Evolutionary conservation across 2,888 invertebrate genomes (phyloP), one percentile per base, ranked within the genome.

Genomic region (Scaptomyza cyrtandrae): DNA sequence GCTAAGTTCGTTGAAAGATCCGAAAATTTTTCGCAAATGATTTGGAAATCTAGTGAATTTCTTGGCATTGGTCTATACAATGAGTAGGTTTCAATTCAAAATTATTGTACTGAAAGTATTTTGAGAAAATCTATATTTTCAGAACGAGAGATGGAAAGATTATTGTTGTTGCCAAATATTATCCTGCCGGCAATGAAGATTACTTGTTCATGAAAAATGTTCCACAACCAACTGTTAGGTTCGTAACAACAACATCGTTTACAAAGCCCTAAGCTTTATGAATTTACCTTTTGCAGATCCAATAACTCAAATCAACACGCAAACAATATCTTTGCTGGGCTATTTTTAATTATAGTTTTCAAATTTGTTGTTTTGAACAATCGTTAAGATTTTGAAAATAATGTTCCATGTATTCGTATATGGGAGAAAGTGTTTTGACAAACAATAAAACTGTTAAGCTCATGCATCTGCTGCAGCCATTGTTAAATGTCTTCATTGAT

Each of bases 1-100:
- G n/a, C 6, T 35, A 10, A 0, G 6, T 50, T 13, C n/a, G 24
- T 50, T 6, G 0, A 2, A 7, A 13, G n/a, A 4, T n/a, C 50
- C 35, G 50, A 50, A 37, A 35, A 37, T 35, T 50, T 50, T 37
- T 37, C 50, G n/a, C 50, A 50, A 37, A 50, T 50, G 50, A 37
- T 50, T 6, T 50, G 50, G 50, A 50, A 35, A n/a, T 1, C 19
- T n/a, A 50, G 4, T 35, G 0, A 24, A 24, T 14, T 3, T 6
- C 6, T 50, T 24, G 50, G 50, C n/a, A 24, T 50, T 37, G 50
- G 50, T 19, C 0, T 24, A 6, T 1, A 39, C 9, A 39, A 14
- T 1, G 14, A 39, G 39, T 6, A 37, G 6, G 35, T 7, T n/a
- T 50, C 4, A 24, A 3, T 24, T 3, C 24, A 13, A 14, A 11